phyloP scores from a whole-genome alignment of 2,113 vertebrate species.

The Raphicerus campestris region DNA sequence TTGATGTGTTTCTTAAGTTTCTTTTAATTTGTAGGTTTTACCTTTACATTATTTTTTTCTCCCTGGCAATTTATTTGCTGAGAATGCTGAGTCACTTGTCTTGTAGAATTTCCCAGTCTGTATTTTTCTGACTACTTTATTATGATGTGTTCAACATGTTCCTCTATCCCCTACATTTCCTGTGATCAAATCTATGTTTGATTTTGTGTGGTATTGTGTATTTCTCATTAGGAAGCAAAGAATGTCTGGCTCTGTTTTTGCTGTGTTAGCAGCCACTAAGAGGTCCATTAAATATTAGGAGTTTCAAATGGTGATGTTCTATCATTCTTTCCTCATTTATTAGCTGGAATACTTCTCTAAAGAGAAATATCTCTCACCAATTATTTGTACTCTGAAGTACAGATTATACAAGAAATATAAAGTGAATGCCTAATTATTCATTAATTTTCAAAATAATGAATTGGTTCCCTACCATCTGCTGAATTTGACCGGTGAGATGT shows the following conservation, averaged over 20 bases:
- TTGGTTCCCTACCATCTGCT: neutral
- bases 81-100: neutral
- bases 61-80: neutral
- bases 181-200: neutral
- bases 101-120: neutral
- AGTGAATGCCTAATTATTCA: neutral
- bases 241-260: neutral
- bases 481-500: neutral
- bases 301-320: neutral
- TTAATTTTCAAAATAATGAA: neutral
- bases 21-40: neutral
- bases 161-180: neutral
- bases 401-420: neutral
- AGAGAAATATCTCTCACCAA: neutral
- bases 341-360: neutral
- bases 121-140: neutral
- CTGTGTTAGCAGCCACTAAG: neutral
- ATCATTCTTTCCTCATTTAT: neutral
- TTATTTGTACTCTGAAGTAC: neutral
- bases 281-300: neutral
- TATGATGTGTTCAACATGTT: neutral
- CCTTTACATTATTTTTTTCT: neutral
- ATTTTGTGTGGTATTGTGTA: neutral
- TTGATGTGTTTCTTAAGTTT: neutral
- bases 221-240: neutral